Percentiles rank a stretch among this genome's conserved stretches.
phyloP scores from a whole-genome alignment of 2,797 vertebrate genomes.

The Cercopithecus neglectus region DNA sequence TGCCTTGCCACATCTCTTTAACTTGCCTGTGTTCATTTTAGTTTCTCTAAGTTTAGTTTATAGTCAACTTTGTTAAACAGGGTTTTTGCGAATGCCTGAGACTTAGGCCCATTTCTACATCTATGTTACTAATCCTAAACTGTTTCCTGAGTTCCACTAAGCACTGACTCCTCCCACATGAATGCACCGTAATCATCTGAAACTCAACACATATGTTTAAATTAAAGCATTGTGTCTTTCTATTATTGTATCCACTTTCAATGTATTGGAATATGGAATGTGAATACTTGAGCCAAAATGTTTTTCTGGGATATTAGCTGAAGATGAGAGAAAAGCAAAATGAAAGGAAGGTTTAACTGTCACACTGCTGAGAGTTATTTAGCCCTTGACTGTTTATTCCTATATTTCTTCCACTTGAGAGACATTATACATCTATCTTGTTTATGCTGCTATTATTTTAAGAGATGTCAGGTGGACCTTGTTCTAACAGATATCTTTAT shows the following conservation, averaged over 20 bases:
- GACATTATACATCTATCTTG: background rate
- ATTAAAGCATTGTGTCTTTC: background rate
- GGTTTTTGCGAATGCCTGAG: background rate
- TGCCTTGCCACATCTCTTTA: background rate
- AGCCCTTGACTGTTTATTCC: background rate
- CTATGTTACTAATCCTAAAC: background rate
- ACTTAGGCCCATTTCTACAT: background rate
- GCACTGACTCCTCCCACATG: background rate
- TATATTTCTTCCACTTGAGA: background rate
- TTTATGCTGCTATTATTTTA: background rate
- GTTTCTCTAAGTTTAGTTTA: background rate
- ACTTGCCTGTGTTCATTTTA: background rate
- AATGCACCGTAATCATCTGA: background rate
- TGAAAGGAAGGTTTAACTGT: background rate
- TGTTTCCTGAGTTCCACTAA: background rate
- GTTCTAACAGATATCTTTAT: background rate
- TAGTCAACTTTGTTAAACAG: background rate
- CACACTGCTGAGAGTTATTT: background rate
- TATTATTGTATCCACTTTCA: background rate
- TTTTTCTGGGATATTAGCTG: background rate
- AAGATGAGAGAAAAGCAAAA: background rate
- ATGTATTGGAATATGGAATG: background rate
- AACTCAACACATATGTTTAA: background rate
- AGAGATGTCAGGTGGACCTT: background rate
- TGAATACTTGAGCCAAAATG: background rate